phyloP scores from a whole-genome alignment of 2,113 vertebrate genomes.

The Dinomys branickii region DNA sequence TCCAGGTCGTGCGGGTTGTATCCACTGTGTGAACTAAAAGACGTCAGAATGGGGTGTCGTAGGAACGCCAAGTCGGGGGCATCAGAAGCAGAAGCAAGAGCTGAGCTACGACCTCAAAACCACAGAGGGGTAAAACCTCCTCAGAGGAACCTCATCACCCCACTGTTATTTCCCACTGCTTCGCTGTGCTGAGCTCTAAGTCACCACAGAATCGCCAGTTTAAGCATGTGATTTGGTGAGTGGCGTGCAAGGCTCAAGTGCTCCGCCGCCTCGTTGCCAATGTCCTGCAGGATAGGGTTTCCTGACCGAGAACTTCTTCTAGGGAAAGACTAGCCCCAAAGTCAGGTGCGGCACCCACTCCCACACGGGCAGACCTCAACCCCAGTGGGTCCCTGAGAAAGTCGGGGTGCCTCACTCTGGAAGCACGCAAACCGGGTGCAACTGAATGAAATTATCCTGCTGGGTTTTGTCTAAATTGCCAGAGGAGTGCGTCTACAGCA shows the following conservation, averaged over 20 bases:
- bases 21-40: constrained; percentile 95
- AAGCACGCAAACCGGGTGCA: not conserved
- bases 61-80: not conserved
- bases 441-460: accelerated
- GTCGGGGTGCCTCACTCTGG: accelerated
- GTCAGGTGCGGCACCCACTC: accelerated
- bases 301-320: not conserved
- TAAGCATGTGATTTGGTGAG: not conserved
- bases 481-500: accelerated
- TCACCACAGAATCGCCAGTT: not conserved
- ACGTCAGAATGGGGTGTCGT: not conserved
- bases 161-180: accelerated
- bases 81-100: not conserved
- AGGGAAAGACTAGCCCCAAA: not conserved
- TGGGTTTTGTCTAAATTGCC: not conserved
- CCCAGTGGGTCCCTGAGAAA: not conserved
- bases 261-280: accelerated
- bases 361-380: accelerated
- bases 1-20: constrained; percentile 93
- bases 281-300: not conserved
- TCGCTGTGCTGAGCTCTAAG: accelerated
- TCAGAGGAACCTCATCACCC: accelerated
- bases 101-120: accelerated
- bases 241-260: too few species aligned
- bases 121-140: accelerated